Conservation (phyloP, 2,797 vertebrate genomes). For the Pogonophryne albipinna region DNA sequence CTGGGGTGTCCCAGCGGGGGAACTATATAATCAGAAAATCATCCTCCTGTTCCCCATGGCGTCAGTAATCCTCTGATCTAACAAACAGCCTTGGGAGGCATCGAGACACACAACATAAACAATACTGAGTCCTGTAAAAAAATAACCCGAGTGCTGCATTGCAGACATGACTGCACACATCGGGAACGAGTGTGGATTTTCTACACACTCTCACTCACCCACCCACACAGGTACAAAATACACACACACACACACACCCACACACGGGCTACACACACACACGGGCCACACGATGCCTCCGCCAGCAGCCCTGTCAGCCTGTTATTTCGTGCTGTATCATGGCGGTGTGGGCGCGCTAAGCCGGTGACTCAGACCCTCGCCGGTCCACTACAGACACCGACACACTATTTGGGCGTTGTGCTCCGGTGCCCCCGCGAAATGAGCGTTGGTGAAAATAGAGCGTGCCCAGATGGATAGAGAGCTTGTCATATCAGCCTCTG, state of each 20-base stretch:
- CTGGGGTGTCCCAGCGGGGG: slow-evolving; percentile 64
- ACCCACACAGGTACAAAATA: slow-evolving; percentile 74
- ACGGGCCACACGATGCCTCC: slow-evolving; percentile 56
- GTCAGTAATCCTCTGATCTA: slow-evolving; percentile 76
- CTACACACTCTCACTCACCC: slow-evolving; percentile 57
- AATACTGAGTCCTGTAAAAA: slow-evolving; percentile 65
- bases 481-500: slow-evolving; percentile 66
- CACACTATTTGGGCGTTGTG: slow-evolving; percentile 74
- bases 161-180: slow-evolving; percentile 78
- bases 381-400: slow-evolving; percentile 76
- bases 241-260: slow-evolving; percentile 1
- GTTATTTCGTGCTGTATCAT: slow-evolving; percentile 74
- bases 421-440: slow-evolving; percentile 67
- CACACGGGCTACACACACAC: slow-evolving; percentile 2
- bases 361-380: slow-evolving; percentile 77
- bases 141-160: slow-evolving; percentile 69
- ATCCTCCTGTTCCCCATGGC: slow-evolving; percentile 65
- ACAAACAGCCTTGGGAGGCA: slow-evolving; percentile 70
- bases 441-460: slow-evolving; percentile 73
- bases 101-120: slow-evolving; percentile 71
- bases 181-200: slow-evolving; percentile 59
- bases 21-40: slow-evolving; percentile 74
- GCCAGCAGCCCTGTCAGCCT: slow-evolving; percentile 64
- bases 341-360: slow-evolving; percentile 69
- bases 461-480: slow-evolving; percentile 70